Evolutionary conservation across 53 echinoderm and acorn worm genomes (phyloP), one percentile per base, ranked within the genome.

Genomic region (Zoroaster sp.): DNA sequence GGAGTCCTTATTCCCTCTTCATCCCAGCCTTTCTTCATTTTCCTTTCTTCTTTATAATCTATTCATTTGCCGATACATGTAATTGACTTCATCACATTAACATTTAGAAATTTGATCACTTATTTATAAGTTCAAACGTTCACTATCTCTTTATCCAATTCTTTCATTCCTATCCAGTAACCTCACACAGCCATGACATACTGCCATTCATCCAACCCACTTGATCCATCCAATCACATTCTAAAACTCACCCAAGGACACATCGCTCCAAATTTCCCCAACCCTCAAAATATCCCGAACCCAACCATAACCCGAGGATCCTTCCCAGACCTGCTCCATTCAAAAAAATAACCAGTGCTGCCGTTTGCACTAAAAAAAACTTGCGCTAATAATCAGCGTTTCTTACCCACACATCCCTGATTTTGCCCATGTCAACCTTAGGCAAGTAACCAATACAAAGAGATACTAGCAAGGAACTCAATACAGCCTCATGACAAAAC

Each of bases 401-500:
- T 28, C 4, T 54, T 35, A 55, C 20, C 20, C 49, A 36, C 71
- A 32, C 39, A 59, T 59, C 0, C 28, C 59, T 23, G 9, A 20
- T 37, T 83, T 83, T 83, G 47, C 83, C 83, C 49, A 45, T 35
- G 67, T 68, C 66, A 66, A 47, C 40, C 32, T 8, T 34, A 83
- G 69, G 83, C 40, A 47, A 69, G 83, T 46, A 41, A 51, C 49
- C 69, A 69, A 83, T 81, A 81, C 81, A 67, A 81, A 81, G 66
- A 18, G 81, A 81, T 70, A 83, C 69, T 68, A 43, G 43, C 35
- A 54, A 54, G 53, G 55, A 46, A 78, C 53, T 21, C 3, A 34
- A 78, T 78, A 76, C 76, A 66, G 68, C 68, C n/a, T 15, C 37
- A 47, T 69, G 83, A 83, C 59, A 83, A 83, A 80, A 83, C 66